Evolutionary conservation across 2,888 invertebrate genomes (phyloP).

Genomic region (Morinoia aosen): DNA sequence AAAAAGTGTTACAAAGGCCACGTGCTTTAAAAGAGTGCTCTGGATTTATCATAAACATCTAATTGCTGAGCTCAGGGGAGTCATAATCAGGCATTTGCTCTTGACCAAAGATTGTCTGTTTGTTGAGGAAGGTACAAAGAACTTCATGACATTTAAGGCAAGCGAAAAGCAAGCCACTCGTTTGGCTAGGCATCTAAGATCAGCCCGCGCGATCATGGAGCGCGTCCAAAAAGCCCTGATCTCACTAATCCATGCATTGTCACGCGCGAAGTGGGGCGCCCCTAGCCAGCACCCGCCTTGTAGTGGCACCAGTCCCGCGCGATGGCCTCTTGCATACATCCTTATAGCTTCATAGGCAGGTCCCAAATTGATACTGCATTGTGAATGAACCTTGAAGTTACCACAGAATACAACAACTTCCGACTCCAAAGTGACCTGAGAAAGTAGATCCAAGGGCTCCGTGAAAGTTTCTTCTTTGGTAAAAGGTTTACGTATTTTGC

Average conservation of each 20-base stretch:
- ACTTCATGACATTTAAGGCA: neutral
- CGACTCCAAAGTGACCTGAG: neutral
- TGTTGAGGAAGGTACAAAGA: neutral
- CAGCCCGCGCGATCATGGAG: neutral
- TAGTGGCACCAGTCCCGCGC: neutral
- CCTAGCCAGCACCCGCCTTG: neutral
- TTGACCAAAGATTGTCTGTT: neutral
- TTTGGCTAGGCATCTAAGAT: neutral
- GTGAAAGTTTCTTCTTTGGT: neutral
- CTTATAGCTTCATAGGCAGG: slow-evolving; percentile 6
- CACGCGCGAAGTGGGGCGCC: neutral
- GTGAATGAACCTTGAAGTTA: neutral
- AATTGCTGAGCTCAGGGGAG: neutral
- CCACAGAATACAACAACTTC: neutral
- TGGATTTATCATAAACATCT: neutral
- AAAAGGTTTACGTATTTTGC: neutral
- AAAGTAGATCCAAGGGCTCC: neutral
- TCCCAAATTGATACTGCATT: slow-evolving; percentile 5
- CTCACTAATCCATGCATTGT: slow-evolving; percentile 15
- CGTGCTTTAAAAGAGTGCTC: neutral
- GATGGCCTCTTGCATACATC: neutral
- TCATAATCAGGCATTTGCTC: neutral
- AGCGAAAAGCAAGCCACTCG: neutral
- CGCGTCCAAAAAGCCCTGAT: neutral
- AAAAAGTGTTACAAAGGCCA: neutral